Evolutionary conservation across 2,888 invertebrate genomes (phyloP).

Genomic region (Brachyptera putata): DNA sequence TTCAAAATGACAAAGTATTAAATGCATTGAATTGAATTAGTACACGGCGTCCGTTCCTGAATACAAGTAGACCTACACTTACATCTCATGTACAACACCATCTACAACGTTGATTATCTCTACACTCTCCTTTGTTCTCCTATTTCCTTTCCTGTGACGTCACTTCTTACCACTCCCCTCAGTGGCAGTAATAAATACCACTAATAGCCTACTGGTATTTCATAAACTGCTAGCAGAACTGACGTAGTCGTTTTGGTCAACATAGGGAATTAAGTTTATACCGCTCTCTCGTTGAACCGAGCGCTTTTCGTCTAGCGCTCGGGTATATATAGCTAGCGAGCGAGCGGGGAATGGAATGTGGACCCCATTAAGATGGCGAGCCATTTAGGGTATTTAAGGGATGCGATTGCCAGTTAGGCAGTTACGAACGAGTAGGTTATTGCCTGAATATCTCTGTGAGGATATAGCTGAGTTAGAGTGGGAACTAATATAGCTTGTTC

Average conservation of each 20-base stretch:
- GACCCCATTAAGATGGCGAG: conserved; percentile 39
- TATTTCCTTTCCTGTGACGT: conserved; percentile 25
- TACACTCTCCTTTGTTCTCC: conserved; percentile 22
- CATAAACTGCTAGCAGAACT: conserved; percentile 39
- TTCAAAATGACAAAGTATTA: too few species aligned
- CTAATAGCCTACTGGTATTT: conserved; percentile 48
- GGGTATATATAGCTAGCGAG: too few species aligned
- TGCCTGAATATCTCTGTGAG: conserved; percentile 20
- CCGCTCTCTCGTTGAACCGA: not conserved
- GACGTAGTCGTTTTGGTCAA: conserved; percentile 19
- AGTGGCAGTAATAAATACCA: conserved; percentile 42
- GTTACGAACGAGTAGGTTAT: conserved; percentile 24
- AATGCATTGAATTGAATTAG: too few species aligned
- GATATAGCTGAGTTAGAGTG: conserved; percentile 12
- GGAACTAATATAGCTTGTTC: too few species aligned
- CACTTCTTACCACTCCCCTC: conserved; percentile 32
- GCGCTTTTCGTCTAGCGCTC: too few species aligned
- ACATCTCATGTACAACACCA: conserved; percentile 39
- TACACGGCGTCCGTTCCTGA: too few species aligned
- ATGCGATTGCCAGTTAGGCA: conserved; percentile 19
- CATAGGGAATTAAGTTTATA: conserved; percentile 30
- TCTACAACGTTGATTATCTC: conserved; percentile 37
- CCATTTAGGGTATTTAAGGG: conserved; percentile 42
- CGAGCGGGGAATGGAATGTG: conserved; percentile 26
- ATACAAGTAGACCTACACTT: too few species aligned